Percentiles rank a stretch among this genome's conserved stretches.
Conservation (phyloP, 2,113 vertebrate genomes). For the Plecotus auritus region DNA sequence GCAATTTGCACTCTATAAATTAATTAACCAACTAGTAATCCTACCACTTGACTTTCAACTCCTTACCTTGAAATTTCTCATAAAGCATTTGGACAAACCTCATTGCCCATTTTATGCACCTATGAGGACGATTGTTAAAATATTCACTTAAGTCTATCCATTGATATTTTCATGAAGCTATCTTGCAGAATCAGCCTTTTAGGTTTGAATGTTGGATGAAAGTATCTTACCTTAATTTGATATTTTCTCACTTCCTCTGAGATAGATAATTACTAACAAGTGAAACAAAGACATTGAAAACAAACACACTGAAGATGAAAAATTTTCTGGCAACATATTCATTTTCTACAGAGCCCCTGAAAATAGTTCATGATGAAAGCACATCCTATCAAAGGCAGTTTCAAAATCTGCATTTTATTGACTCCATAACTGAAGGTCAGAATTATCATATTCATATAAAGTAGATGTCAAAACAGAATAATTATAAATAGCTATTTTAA, state of each 20-base stretch:
- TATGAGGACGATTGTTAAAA: conserved; percentile 66
- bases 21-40: conserved; percentile 62
- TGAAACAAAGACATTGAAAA: conserved; percentile 39
- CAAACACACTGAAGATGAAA: conserved; percentile 54
- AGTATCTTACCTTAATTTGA: conserved; percentile 60
- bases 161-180: conserved; percentile 68
- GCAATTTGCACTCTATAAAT: conserved; percentile 43
- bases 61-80: conserved; percentile 61
- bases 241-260: conserved; percentile 66
- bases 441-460: conserved; percentile 72
- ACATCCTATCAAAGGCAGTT: conserved; percentile 63
- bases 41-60: conserved; percentile 63
- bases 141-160: conserved; percentile 53
- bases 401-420: conserved; percentile 70
- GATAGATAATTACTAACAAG: conserved; percentile 61
- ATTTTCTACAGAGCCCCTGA: conserved; percentile 27
- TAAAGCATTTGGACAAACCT: conserved; percentile 55
- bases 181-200: conserved; percentile 50
- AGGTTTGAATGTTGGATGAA: conserved; percentile 43
- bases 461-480: conserved; percentile 67
- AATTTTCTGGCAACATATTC: conserved; percentile 47
- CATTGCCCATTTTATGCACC: conserved; percentile 58
- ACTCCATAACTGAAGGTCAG: conserved; percentile 76
- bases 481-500: conserved; percentile 70
- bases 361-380: conserved; percentile 69